These are phyloP conservation scores for Vanacampus margaritifer DNA, from an alignment of 2,113 vertebrate genomes.

Conservation along the genomic window DNA sequence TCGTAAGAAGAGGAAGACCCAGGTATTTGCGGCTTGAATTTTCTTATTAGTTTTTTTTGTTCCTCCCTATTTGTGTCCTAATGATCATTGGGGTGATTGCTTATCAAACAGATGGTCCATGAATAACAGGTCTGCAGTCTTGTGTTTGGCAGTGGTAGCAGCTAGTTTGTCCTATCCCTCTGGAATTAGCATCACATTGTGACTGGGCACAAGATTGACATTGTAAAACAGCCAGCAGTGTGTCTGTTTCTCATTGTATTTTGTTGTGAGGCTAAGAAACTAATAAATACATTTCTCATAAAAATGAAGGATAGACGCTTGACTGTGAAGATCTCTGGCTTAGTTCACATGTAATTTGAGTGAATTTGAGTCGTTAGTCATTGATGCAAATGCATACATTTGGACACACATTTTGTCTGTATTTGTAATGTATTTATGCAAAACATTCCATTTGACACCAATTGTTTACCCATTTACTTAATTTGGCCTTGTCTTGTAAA, in stretches of 20 bases:
- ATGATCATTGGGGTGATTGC: neutral
- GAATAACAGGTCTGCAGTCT: constrained; percentile 20
- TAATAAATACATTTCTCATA: constrained; percentile 9
- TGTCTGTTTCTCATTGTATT: neutral
- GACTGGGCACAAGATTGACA: constrained; percentile 43
- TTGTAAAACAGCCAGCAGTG: constrained; percentile 20
- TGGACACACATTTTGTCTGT: too few relatives aligned
- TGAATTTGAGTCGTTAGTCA: neutral
- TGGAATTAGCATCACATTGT: constrained; percentile 48
- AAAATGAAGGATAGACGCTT: constrained; percentile 23
- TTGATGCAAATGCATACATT: neutral
- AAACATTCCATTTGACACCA: constrained; percentile 42
- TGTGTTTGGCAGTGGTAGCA: constrained; percentile 27
- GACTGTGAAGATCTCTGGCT: constrained; percentile 23
- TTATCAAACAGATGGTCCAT: constrained; percentile 13
- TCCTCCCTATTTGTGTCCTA: neutral
- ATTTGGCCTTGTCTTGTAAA: constrained; percentile 55
- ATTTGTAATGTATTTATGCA: constrained; percentile 14
- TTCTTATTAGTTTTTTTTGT: neutral
- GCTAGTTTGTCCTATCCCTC: constrained; percentile 45
- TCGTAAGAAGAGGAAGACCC: constrained; percentile 87
- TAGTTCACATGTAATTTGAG: constrained; percentile 16
- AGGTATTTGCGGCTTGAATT: constrained; percentile 65
- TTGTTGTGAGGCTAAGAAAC: constrained; percentile 15
- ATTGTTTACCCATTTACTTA: constrained; percentile 53